These are phyloP conservation scores for Dendropsophus ebraccatus DNA, from an alignment of 2,113 vertebrate species.

Conservation along the genomic window DNA sequence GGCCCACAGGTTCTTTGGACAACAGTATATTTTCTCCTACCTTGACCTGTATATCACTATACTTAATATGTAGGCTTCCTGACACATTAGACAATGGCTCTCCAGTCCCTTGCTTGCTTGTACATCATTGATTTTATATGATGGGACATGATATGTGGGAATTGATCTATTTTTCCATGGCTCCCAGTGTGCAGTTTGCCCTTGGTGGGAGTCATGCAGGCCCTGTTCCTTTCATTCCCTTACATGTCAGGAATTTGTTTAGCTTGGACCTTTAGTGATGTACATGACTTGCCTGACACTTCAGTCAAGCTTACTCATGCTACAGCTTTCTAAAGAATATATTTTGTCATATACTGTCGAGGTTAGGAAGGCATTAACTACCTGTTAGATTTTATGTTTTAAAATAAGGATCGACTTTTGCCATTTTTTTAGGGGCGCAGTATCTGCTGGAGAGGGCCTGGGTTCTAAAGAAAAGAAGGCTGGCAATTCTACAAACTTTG, in stretches of 20 bases:
- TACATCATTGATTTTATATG: background rate
- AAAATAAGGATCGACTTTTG: background rate
- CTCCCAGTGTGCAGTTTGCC: background rate
- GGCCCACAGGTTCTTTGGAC: background rate
- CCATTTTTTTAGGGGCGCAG: slow-evolving; percentile 70
- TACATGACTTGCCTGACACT: background rate
- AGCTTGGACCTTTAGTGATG: background rate
- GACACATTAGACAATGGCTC: background rate
- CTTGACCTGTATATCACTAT: background rate
- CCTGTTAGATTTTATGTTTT: background rate
- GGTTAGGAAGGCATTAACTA: background rate
- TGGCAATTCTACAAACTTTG: slow-evolving; percentile 68
- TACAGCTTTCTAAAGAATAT: background rate
- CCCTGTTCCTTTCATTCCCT: background rate
- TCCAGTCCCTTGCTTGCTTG: background rate
- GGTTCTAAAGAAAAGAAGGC: slow-evolving; percentile 67
- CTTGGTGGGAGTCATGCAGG: too few relatives aligned
- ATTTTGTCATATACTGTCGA: background rate
- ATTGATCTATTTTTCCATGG: background rate
- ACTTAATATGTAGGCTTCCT: background rate
- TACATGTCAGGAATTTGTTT: background rate
- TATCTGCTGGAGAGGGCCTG: slow-evolving; percentile 77
- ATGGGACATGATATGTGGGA: background rate
- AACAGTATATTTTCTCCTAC: background rate
- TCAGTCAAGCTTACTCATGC: background rate